Evolutionary conservation across 2,888 invertebrate genomes (phyloP).

Genomic region (Scaptomyza reducta): DNA sequence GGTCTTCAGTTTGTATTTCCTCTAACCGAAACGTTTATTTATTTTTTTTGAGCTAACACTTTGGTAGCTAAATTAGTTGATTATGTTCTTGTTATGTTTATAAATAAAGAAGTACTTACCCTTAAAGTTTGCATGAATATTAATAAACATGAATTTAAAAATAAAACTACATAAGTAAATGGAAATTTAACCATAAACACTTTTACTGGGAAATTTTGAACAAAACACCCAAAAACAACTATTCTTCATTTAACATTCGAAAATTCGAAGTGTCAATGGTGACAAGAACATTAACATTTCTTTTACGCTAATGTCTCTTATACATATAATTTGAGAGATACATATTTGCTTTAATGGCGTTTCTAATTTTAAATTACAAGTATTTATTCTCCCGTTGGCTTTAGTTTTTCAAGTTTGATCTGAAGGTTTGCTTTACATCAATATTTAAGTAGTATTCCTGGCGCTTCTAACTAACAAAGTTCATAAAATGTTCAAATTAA

Average conservation of each 20-base stretch:
- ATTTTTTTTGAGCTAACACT: conserved; percentile 22
- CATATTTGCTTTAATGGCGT: too few species aligned
- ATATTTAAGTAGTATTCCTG: too few species aligned
- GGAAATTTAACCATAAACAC: neutral
- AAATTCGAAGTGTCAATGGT: too few species aligned
- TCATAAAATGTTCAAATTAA: neutral
- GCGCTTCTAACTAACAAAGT: too few species aligned
- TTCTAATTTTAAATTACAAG: neutral
- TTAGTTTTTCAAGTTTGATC: too few species aligned
- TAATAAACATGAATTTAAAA: conserved; percentile 20
- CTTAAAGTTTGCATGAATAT: conserved; percentile 22
- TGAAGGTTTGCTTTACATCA: neutral
- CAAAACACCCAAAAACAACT: neutral
- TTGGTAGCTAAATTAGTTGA: conserved; percentile 12
- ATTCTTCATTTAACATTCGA: neutral
- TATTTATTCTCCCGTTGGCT: too few species aligned
- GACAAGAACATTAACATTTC: too few species aligned
- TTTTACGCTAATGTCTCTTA: too few species aligned
- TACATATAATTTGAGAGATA: too few species aligned
- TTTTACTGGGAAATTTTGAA: neutral
- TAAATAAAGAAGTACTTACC: conserved; percentile 22
- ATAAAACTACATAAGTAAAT: conserved; percentile 46
- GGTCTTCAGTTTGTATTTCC: conserved; percentile 4
- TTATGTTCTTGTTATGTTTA: conserved; percentile 15
- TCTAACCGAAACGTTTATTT: conserved; percentile 17